phyloP scores from a whole-genome alignment of 2,797 vertebrate species.

The Tolypeutes matacus region DNA sequence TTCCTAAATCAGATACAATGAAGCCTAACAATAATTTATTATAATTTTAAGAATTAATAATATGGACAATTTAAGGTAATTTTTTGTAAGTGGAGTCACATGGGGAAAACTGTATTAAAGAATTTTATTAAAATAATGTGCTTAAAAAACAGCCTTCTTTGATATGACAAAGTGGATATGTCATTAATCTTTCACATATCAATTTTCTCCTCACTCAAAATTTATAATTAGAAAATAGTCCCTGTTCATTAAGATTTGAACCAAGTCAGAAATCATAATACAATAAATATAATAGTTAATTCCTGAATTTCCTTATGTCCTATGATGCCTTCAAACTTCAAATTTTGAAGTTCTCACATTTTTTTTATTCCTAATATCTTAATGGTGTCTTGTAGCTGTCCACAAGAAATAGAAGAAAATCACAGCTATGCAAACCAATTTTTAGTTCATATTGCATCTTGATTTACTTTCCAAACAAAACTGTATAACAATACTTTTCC shows the following conservation, averaged over 20 bases:
- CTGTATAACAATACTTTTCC: not conserved
- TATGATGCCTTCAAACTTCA: not conserved
- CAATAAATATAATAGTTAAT: not conserved
- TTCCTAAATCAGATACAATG: slow-evolving; percentile 41
- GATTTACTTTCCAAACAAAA: slow-evolving; percentile 45
- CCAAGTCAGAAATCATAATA: not conserved
- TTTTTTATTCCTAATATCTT: not conserved
- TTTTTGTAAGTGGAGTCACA: not conserved
- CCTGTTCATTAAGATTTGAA: not conserved
- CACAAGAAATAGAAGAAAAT: not conserved
- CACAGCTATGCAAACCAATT: not conserved
- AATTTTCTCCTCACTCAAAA: not conserved
- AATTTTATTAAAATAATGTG: not conserved
- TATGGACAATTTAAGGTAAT: not conserved
- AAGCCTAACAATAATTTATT: not conserved
- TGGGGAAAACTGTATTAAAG: not conserved
- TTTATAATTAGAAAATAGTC: not conserved
- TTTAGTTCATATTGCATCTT: slow-evolving; percentile 6
- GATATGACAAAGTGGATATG: not conserved
- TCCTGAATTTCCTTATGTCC: not conserved
- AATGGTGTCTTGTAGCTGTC: not conserved
- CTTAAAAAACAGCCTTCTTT: slow-evolving; percentile 37
- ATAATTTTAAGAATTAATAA: slow-evolving; percentile 42
- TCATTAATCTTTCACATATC: not conserved
- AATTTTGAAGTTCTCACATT: not conserved